These are phyloP conservation scores for Octonoba sinensis DNA, from an alignment of 2,888 invertebrate species.

Conservation along the genomic window DNA sequence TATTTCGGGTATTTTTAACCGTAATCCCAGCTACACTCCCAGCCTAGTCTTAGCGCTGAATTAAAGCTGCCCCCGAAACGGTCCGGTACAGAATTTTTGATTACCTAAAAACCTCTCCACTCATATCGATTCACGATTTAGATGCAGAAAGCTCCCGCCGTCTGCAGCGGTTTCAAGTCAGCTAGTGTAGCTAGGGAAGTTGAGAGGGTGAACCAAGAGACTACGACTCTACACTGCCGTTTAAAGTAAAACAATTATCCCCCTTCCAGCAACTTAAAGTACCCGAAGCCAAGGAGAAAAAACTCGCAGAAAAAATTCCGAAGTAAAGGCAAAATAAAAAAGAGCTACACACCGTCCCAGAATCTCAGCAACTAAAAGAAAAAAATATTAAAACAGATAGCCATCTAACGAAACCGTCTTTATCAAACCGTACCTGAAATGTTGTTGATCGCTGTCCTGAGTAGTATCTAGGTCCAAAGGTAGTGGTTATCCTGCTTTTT, in stretches of 20 bases:
- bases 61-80: neutral
- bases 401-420: slow-evolving; percentile 49
- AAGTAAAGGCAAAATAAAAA: neutral
- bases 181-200: slow-evolving; percentile 56
- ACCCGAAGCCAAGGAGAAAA: neutral
- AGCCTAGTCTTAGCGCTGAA: neutral
- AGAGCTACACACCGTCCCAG: slow-evolving; percentile 37
- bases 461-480: slow-evolving; percentile 10
- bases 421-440: slow-evolving; percentile 54
- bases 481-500: slow-evolving; percentile 5
- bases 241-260: slow-evolving; percentile 38
- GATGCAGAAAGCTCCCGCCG: slow-evolving; percentile 49
- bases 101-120: slow-evolving; percentile 8
- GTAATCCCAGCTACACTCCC: neutral
- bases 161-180: slow-evolving; percentile 50
- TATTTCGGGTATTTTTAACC: neutral
- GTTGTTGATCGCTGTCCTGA: slow-evolving; percentile 25
- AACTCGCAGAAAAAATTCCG: neutral
- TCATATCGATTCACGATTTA: slow-evolving; percentile 41
- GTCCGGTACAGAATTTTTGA: slow-evolving; percentile 24
- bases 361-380: neutral
- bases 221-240: slow-evolving; percentile 52
- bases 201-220: slow-evolving; percentile 15
- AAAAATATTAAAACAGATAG: no score
- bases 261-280: slow-evolving; percentile 8